Percentiles rank a stretch among this genome's conserved stretches.
Conservation (phyloP, 2,888 invertebrate genomes). For the Platerodrilus igneus region DNA sequence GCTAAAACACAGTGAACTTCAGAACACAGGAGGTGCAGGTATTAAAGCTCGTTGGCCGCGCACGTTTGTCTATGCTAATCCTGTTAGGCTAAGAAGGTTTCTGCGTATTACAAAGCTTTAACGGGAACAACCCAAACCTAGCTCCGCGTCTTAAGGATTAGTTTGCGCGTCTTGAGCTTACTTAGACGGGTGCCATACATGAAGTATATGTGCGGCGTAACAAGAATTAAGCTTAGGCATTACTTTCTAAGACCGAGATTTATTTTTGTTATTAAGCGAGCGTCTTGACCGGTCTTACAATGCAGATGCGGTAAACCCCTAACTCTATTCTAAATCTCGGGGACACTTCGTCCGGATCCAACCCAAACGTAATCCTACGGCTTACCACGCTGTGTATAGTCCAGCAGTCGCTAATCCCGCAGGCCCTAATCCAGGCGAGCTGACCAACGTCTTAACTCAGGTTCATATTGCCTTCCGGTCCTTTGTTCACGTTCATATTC, state of each 20-base stretch:
- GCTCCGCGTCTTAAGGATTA: constrained; percentile 62
- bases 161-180: constrained; percentile 49
- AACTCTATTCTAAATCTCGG: constrained; percentile 44
- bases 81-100: constrained; percentile 71
- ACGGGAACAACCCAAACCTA: constrained; percentile 44
- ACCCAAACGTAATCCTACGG: constrained; percentile 48
- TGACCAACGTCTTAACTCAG: constrained; percentile 51
- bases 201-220: constrained; percentile 40
- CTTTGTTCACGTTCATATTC: constrained; percentile 45
- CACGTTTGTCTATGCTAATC: constrained; percentile 63
- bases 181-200: constrained; percentile 47
- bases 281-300: constrained; percentile 40
- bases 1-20: constrained; percentile 20
- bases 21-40: constrained; percentile 20
- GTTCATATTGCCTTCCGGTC: constrained; percentile 50
- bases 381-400: constrained; percentile 49
- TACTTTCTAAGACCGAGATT: constrained; percentile 42
- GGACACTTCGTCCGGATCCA: constrained; percentile 42
- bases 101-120: constrained; percentile 66
- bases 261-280: constrained; percentile 44
- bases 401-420: constrained; percentile 51
- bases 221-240: constrained; percentile 33
- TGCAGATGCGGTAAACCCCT: constrained; percentile 44
- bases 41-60: constrained; percentile 52
- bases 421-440: constrained; percentile 49